Conservation (phyloP, 2,888 invertebrate genomes). For the Drosophila niveifrons region DNA sequence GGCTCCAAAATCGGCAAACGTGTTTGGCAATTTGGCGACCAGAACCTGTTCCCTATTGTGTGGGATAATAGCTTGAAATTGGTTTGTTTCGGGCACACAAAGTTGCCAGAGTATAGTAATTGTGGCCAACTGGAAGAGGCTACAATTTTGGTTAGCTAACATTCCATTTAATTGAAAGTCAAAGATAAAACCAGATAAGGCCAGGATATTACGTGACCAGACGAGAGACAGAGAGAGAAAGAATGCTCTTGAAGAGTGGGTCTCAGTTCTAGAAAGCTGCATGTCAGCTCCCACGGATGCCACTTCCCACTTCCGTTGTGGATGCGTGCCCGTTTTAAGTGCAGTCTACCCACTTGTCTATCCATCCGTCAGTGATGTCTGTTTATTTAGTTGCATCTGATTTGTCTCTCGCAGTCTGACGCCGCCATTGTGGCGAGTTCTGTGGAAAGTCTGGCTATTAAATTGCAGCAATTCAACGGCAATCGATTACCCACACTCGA, state of each 20-base stretch:
- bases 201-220: conserved; percentile 25
- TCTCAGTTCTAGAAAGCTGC: conserved; percentile 3
- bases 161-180: conserved; percentile 24
- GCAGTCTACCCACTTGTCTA: conserved; percentile 35
- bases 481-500: conserved; percentile 20
- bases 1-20: conserved; percentile 12
- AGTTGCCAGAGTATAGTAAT: conserved; percentile 3
- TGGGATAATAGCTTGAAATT: conserved; percentile 65
- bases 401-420: neutral
- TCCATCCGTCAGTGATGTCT: neutral
- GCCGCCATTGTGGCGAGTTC: neutral
- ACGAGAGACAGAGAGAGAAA: neutral
- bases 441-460: neutral
- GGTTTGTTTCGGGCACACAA: conserved; percentile 22
- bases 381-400: conserved; percentile 6
- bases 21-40: conserved; percentile 37
- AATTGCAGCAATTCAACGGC: neutral
- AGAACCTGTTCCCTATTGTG: conserved; percentile 65
- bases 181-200: conserved; percentile 7
- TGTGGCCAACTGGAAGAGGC: conserved; percentile 9
- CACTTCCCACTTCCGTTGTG: conserved; percentile 70
- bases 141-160: conserved; percentile 6
- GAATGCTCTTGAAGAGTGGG: neutral
- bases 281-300: conserved; percentile 50
- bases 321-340: conserved; percentile 44